Percentiles rank a stretch among this genome's conserved stretches.
Evolutionary conservation across 2,113 vertebrate genomes (phyloP).

Genomic region (Glaucidium brasilianum): DNA sequence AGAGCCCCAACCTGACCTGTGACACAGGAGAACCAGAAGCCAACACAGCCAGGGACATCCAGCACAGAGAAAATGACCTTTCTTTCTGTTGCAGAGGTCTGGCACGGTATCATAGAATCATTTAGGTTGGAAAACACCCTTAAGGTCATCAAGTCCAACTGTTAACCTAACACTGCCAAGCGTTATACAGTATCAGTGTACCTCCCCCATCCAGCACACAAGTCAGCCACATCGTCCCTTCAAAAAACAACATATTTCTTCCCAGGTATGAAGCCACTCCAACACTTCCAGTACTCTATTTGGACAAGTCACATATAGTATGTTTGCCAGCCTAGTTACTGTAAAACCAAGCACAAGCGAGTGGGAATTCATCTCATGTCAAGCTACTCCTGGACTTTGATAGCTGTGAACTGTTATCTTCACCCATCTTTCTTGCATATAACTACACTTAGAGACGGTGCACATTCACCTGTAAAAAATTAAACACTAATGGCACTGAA

Average conservation of each 20-base stretch:
- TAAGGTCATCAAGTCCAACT: background rate
- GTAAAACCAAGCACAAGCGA: background rate
- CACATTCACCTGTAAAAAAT: constrained; percentile 32
- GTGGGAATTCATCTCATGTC: background rate
- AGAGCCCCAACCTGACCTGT: background rate
- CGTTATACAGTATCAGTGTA: background rate
- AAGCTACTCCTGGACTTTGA: background rate
- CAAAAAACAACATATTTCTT: background rate
- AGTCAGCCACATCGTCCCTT: background rate
- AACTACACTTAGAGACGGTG: background rate
- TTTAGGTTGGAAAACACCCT: background rate
- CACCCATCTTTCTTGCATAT: background rate
- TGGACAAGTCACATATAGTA: background rate
- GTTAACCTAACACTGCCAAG: background rate
- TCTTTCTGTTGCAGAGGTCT: background rate
- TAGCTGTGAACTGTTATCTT: background rate
- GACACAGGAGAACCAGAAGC: background rate
- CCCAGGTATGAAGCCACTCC: background rate
- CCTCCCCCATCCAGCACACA: background rate
- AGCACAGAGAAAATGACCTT: background rate
- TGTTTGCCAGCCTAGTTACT: background rate
- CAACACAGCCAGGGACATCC: background rate
- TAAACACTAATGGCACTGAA: background rate
- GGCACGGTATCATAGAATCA: background rate
- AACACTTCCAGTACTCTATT: background rate